Conservation (phyloP, 2,888 invertebrate genomes). For the Conomelus anceps region DNA sequence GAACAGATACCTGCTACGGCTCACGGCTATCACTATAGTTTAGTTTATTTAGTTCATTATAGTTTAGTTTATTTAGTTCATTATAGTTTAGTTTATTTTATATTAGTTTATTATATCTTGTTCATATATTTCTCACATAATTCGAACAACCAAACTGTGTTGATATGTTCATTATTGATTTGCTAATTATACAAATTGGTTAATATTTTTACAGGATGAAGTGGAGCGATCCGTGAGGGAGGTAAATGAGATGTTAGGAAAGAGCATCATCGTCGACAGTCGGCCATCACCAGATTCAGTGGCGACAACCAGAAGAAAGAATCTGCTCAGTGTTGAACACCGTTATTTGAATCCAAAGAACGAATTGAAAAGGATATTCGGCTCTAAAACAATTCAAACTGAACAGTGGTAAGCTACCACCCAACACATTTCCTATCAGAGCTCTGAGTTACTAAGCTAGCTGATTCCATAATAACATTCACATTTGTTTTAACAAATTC, state of each 20-base stretch:
- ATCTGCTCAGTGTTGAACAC: slow-evolving; percentile 56
- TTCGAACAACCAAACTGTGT: not conserved
- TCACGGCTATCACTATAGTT: too few relatives aligned
- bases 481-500: too few relatives aligned
- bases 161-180: not conserved
- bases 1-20: too few relatives aligned
- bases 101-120: too few relatives aligned
- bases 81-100: too few relatives aligned
- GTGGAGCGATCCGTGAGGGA: slow-evolving; percentile 59
- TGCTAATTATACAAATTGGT: not conserved
- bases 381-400: slow-evolving; percentile 65
- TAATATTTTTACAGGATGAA: slow-evolving; percentile 50
- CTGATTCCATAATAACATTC: too few relatives aligned
- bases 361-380: slow-evolving; percentile 75
- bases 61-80: too few relatives aligned
- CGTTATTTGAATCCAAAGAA: slow-evolving; percentile 71
- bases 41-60: too few relatives aligned
- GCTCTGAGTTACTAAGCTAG: not conserved
- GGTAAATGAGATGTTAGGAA: slow-evolving; percentile 60
- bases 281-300: slow-evolving; percentile 37
- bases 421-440: not conserved
- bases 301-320: slow-evolving; percentile 38
- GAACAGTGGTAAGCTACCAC: slow-evolving; percentile 30
- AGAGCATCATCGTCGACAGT: slow-evolving; percentile 41
- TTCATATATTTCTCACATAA: too few relatives aligned